These are phyloP conservation scores for Nothobranchius kuhntae DNA, from an alignment of 2,113 vertebrate species.

Conservation along the genomic window DNA sequence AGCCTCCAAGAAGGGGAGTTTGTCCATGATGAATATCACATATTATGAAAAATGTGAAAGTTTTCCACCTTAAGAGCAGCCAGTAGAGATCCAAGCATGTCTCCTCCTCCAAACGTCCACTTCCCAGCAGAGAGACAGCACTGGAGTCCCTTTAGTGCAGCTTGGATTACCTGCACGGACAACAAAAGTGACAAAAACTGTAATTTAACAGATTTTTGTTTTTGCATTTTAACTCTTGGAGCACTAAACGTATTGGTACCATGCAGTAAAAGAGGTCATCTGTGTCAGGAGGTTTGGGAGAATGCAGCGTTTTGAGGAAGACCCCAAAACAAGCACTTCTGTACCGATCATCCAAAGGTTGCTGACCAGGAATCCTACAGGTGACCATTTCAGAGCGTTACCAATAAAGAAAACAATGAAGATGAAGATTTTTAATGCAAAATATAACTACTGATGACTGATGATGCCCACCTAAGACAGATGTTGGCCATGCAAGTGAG, in stretches of 20 bases:
- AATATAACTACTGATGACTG: background rate
- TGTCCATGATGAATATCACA: background rate
- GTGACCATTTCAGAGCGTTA: slow-evolving; percentile 7
- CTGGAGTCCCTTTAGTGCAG: slow-evolving; percentile 91
- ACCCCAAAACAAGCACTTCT: slow-evolving; percentile 84
- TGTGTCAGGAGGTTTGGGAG: slow-evolving; percentile 78
- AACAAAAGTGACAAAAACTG: background rate
- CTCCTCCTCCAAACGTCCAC: slow-evolving; percentile 85
- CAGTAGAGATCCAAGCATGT: slow-evolving; percentile 89
- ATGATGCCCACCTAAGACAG: slow-evolving; percentile 85
- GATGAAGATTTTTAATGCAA: no score
- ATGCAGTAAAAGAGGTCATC: slow-evolving; percentile 91
- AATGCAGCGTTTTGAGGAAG: slow-evolving; percentile 87
- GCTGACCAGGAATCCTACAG: slow-evolving; percentile 87
- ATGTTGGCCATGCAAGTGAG: slow-evolving; percentile 91
- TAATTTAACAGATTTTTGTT: background rate
- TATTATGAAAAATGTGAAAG: background rate
- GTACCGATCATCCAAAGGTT: slow-evolving; percentile 87
- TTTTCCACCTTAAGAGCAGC: slow-evolving; percentile 88
- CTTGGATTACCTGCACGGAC: slow-evolving; percentile 85
- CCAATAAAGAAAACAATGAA: background rate
- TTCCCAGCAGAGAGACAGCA: slow-evolving; percentile 88
- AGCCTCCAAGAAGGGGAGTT: background rate
- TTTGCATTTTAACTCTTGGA: background rate
- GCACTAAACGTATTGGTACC: slow-evolving; percentile 64